phyloP scores from a whole-genome alignment of 2,888 invertebrate species.

The Myopa testacea region DNA sequence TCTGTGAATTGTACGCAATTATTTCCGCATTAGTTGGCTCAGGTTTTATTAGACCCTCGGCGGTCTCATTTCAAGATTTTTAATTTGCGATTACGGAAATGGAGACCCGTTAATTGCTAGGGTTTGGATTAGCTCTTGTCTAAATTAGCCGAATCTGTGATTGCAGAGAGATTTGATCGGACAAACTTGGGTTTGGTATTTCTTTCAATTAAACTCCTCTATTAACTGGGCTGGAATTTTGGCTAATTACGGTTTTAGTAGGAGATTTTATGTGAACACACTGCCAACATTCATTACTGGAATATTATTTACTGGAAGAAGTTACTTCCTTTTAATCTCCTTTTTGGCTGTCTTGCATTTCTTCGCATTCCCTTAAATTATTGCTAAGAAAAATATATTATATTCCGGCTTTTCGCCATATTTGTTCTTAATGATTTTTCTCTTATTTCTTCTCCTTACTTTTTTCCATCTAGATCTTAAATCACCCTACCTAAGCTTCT shows the following conservation, averaged over 20 bases:
- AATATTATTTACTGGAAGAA: neutral
- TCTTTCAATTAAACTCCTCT: neutral
- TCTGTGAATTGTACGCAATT: slow-evolving; percentile 46
- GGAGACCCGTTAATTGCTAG: too few relatives aligned
- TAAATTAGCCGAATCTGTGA: too few relatives aligned
- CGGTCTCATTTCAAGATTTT: slow-evolving; percentile 18
- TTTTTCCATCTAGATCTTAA: slow-evolving; percentile 2
- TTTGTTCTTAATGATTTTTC: too few relatives aligned
- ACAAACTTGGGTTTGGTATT: neutral
- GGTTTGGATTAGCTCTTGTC: too few relatives aligned
- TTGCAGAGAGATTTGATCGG: neutral
- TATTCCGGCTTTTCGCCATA: too few relatives aligned
- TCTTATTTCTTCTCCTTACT: too few relatives aligned
- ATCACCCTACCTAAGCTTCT: neutral
- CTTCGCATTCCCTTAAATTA: too few relatives aligned
- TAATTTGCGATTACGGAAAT: slow-evolving; percentile 17
- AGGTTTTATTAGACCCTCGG: neutral
- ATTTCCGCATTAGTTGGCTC: slow-evolving; percentile 43
- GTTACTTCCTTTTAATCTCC: too few relatives aligned
- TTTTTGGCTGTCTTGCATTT: too few relatives aligned
- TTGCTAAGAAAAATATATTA: too few relatives aligned
- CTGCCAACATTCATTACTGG: neutral
- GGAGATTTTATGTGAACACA: too few relatives aligned
- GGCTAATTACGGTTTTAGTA: too few relatives aligned
- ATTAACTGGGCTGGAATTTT: neutral